Conservation (phyloP, 2,113 vertebrate species). For the Pardalotus punctatus region DNA sequence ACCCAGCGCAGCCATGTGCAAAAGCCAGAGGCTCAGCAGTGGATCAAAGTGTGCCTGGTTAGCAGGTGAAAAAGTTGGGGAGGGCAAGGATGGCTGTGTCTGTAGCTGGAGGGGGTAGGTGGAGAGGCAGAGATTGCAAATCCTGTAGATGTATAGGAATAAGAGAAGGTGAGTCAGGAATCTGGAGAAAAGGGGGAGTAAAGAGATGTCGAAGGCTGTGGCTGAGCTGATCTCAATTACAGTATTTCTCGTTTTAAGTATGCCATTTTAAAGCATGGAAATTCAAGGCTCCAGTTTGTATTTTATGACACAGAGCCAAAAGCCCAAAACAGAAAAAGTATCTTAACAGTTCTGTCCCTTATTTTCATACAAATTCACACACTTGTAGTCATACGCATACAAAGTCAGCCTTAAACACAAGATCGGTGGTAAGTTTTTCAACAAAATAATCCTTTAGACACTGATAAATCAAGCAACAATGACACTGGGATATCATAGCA, state of each 20-base stretch:
- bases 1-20: rapidly evolving
- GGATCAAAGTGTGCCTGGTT: background rate
- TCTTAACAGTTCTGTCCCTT: slow-evolving; percentile 10
- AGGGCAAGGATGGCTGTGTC: rapidly evolving
- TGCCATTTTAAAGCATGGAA: background rate
- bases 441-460: slow-evolving; percentile 14
- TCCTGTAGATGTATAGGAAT: background rate
- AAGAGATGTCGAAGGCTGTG: background rate
- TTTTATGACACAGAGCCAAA: background rate
- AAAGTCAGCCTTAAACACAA: background rate
- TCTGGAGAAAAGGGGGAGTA: background rate
- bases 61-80: rapidly evolving
- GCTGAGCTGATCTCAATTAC: background rate
- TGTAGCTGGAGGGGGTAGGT: background rate
- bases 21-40: background rate
- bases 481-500: background rate
- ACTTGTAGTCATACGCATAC: background rate
- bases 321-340: background rate
- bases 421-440: background rate
- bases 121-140: background rate
- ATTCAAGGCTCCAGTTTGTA: background rate
- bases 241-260: background rate
- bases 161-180: background rate
- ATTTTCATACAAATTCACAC: slow-evolving; percentile 31
- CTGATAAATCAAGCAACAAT: slow-evolving; percentile 22